Conservation (phyloP, 2,888 invertebrate species). For the Lithophane ornitopus region DNA sequence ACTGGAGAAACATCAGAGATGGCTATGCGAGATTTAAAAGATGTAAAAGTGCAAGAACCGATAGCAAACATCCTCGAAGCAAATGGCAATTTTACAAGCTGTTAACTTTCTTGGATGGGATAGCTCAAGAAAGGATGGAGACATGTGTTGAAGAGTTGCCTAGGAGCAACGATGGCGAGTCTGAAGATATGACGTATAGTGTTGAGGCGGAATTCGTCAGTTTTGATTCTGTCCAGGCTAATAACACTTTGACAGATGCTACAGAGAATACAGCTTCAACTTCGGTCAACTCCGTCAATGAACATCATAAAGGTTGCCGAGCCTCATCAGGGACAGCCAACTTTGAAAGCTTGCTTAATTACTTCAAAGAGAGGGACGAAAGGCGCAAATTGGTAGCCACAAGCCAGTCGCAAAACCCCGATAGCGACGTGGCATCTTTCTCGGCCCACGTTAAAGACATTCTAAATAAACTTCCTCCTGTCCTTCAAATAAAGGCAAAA, state of each 20-base stretch:
- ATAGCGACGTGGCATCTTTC: conserved; percentile 12
- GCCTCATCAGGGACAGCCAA: not conserved
- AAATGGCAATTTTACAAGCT: conserved; percentile 36
- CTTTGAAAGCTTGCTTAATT: conserved; percentile 21
- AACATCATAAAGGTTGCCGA: not conserved
- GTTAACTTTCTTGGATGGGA: conserved; percentile 14
- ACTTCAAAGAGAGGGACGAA: conserved; percentile 19
- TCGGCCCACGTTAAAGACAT: conserved; percentile 5
- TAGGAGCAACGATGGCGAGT: conserved; percentile 14
- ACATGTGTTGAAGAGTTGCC: conserved; percentile 2
- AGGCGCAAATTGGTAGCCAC: not conserved
- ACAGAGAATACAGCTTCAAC: not conserved
- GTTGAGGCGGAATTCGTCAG: conserved; percentile 14
- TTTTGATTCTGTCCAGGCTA: not conserved
- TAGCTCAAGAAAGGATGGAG: not conserved
- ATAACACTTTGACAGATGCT: not conserved
- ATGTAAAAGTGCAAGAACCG: conserved; percentile 26
- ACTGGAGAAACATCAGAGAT: conserved; percentile 34
- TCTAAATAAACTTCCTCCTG: conserved; percentile 24
- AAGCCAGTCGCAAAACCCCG: not conserved
- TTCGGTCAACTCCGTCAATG: not conserved
- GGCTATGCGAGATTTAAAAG: conserved; percentile 27
- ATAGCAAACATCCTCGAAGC: conserved; percentile 14
- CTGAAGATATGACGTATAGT: not conserved
- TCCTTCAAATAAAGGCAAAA: conserved; percentile 22